A percentile compares a stretch with the other conserved stretches of the same genome.
Conservation (phyloP, 37 sponge, comb jelly and placozoan species). For the Diacarnus erythraeanus region DNA sequence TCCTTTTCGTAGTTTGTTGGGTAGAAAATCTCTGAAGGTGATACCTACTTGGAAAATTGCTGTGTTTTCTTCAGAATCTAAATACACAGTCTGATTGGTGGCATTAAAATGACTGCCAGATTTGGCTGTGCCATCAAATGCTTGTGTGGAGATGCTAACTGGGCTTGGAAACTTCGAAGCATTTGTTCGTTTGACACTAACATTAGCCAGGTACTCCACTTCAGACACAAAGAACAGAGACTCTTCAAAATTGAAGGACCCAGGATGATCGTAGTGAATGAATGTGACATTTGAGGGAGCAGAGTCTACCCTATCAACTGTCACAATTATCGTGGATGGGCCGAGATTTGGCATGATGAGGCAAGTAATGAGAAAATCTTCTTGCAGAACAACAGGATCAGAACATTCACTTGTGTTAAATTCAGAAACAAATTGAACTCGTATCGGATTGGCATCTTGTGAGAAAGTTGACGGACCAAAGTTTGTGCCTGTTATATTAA, state of each 20-base stretch:
- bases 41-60: constrained; percentile 57
- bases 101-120: constrained; percentile 64
- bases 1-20: constrained; percentile 68
- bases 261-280: constrained; percentile 80
- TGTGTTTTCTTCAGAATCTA: constrained; percentile 38
- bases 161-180: constrained; percentile 70
- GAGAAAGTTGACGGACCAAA: constrained; percentile 82
- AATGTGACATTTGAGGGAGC: constrained; percentile 48
- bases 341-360: constrained; percentile 70
- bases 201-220: constrained; percentile 53
- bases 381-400: constrained; percentile 50
- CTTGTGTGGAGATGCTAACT: constrained; percentile 64
- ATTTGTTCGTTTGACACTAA: constrained; percentile 70
- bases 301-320: constrained; percentile 60
- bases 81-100: constrained; percentile 43
- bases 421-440: constrained; percentile 46
- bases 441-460: constrained; percentile 31
- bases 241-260: constrained; percentile 64
- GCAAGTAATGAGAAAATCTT: constrained; percentile 67
- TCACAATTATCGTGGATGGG: constrained; percentile 65
- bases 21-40: constrained; percentile 54
- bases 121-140: constrained; percentile 69
- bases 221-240: constrained; percentile 82
- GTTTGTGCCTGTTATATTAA: constrained; percentile 71
- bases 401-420: constrained; percentile 47